Evolutionary conservation across 2,797 vertebrate species (phyloP), one percentile per base, ranked within the genome.

Genomic region (Aulostomus chinensis): DNA sequence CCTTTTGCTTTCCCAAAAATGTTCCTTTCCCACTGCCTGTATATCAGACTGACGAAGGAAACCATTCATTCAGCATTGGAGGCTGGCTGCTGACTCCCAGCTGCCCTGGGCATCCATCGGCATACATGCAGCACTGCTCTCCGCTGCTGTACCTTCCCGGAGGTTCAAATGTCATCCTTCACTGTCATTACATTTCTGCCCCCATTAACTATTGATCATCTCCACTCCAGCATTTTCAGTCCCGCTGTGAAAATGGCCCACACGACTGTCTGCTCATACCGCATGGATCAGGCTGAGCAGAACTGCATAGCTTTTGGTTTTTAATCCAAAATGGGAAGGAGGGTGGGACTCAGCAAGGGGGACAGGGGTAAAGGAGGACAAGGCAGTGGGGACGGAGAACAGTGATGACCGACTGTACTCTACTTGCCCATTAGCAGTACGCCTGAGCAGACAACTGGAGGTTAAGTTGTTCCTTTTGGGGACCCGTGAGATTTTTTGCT

Each of bases 181-280:
- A 81, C 73, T 85, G 81, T 81, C 81, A 86, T 78, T 81, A 74
- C 75, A 72, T 76, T 76, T 68, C 68, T 68, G 67, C 53, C 47
- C 62, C 82, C 84, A 91, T 89, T 89, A 89, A 86, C 76, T 88
- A 90, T 91, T 89, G 85, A 90, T 90, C 79, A 85, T 76, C 56
- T 79, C 59, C 78, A 74, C 75, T 83, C 75, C 72, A 80, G 73
- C 72, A 54, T 80, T 83, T 78, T 17, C 4, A 70, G 66, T 35
- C 58, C 49, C 40, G 73, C 52, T 59, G 62, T 75, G 63, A 50
- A 80, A 87, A 69, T 62, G 63, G 46, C 43, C 55, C 59, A 13
- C 41, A 39, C 61, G 70, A 55, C 68, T 71, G 25, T 4, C 38
- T 46, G 6, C 18, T 31, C 33, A 2, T 33, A 39, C 39, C 36